These are phyloP conservation scores for Trinorchestia longiramus DNA, from an alignment of 1,140 invertebrate genomes.

Conservation along the genomic window DNA sequence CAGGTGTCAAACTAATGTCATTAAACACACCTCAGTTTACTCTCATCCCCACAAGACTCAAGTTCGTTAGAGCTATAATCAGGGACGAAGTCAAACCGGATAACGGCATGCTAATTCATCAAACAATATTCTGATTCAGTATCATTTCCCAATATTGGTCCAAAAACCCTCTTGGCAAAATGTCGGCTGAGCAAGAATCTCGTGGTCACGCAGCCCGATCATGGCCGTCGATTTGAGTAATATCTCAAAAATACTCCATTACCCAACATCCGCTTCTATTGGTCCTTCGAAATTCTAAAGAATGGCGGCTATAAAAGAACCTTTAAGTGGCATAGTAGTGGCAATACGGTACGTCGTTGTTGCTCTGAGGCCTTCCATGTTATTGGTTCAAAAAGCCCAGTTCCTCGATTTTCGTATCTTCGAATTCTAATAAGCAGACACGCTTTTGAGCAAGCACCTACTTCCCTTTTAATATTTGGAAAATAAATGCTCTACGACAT, in stretches of 20 bases:
- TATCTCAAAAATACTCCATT: slow-evolving; percentile 32
- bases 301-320: slow-evolving; percentile 18
- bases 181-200: not conserved
- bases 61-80: not conserved
- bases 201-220: slow-evolving; percentile 29
- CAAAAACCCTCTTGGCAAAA: not conserved
- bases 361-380: not conserved
- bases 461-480: not conserved
- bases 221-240: slow-evolving; percentile 46
- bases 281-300: slow-evolving; percentile 26
- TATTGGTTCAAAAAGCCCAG: not conserved
- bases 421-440: slow-evolving; percentile 28
- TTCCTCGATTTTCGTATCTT: not conserved
- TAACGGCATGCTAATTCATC: slow-evolving; percentile 20
- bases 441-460: slow-evolving; percentile 13
- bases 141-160: slow-evolving; percentile 47
- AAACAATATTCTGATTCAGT: not conserved
- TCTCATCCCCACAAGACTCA: no score
- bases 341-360: slow-evolving; percentile 27
- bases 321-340: slow-evolving; percentile 11
- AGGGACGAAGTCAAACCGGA: not conserved
- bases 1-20: not conserved
- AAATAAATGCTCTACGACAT: not conserved
- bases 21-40: not conserved
- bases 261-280: slow-evolving; percentile 38